These are phyloP conservation scores for Anarrhichthys ocellatus DNA, from an alignment of 2,113 vertebrate genomes.

Conservation along the genomic window DNA sequence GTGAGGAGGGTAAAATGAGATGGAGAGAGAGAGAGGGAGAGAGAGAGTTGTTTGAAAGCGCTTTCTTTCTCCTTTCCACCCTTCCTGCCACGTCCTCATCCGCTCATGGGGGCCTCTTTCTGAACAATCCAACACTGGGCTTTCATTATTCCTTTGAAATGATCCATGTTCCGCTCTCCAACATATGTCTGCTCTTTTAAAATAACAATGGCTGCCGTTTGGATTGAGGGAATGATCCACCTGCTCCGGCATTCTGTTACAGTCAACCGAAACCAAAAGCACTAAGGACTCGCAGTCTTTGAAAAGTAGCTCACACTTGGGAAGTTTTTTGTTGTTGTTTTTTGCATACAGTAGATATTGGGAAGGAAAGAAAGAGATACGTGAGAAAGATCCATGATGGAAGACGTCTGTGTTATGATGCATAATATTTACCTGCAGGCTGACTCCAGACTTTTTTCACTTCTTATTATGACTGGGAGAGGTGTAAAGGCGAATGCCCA, in stretches of 20 bases:
- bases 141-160: slow-evolving; percentile 81
- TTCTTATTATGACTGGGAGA: neutral
- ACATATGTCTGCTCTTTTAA: slow-evolving; percentile 81
- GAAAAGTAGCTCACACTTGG: slow-evolving; percentile 72
- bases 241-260: slow-evolving; percentile 79
- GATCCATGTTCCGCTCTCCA: slow-evolving; percentile 69
- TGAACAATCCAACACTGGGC: slow-evolving; percentile 79
- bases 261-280: slow-evolving; percentile 61
- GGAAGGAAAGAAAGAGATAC: neutral
- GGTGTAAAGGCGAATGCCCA: neutral
- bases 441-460: neutral
- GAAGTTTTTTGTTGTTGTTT: slow-evolving; percentile 1
- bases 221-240: slow-evolving; percentile 75
- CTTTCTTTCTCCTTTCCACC: slow-evolving; percentile 69
- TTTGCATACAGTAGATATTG: slow-evolving; percentile 24
- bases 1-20: slow-evolving; percentile 45
- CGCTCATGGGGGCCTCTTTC: slow-evolving; percentile 75
- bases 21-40: slow-evolving; percentile 11
- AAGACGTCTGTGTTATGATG: neutral
- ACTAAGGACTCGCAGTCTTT: slow-evolving; percentile 72
- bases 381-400: neutral
- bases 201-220: slow-evolving; percentile 77
- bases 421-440: neutral
- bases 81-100: slow-evolving; percentile 73
- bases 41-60: slow-evolving; percentile 59